Conservation (phyloP, 2,888 invertebrate species). For the Erebia epiphron region DNA sequence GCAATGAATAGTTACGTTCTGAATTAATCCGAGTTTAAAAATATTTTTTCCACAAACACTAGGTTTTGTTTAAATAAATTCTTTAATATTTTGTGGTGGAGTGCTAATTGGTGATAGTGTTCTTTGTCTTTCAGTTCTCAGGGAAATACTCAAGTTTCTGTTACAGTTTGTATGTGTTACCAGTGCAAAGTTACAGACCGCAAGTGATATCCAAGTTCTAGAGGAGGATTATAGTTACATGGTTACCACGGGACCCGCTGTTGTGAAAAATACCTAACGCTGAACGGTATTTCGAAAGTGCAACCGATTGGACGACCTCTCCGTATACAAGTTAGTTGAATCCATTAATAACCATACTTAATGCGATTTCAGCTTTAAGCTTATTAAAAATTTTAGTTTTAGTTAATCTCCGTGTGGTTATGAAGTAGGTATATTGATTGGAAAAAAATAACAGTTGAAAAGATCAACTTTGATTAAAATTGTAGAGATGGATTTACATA, state of each 20-base stretch:
- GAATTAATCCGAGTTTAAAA: neutral
- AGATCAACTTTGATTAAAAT: neutral
- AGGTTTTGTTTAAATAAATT: conserved; percentile 39
- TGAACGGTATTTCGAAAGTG: conserved; percentile 47
- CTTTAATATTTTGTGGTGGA: conserved; percentile 50
- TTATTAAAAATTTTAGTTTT: neutral
- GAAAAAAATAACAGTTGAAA: neutral
- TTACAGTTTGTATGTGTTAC: conserved; percentile 73
- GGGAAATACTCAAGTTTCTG: conserved; percentile 72
- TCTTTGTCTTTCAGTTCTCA: conserved; percentile 68
- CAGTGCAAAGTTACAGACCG: conserved; percentile 78
- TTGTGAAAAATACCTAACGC: conserved; percentile 67
- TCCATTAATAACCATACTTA: conserved; percentile 19
- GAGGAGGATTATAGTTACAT: conserved; percentile 70
- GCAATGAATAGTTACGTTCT: neutral
- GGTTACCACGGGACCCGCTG: conserved; percentile 67
- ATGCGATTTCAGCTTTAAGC: neutral
- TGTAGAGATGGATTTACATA: neutral
- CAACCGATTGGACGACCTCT: conserved; percentile 42
- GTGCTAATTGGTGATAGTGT: conserved; percentile 44
- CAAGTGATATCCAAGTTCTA: conserved; percentile 67
- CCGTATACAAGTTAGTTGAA: conserved; percentile 34
- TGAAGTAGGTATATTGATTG: conserved; percentile 9
- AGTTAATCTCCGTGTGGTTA: neutral
- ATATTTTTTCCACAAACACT: neutral